phyloP scores from a whole-genome alignment of 1,140 invertebrate species.

The Drosophila nannoptera region DNA sequence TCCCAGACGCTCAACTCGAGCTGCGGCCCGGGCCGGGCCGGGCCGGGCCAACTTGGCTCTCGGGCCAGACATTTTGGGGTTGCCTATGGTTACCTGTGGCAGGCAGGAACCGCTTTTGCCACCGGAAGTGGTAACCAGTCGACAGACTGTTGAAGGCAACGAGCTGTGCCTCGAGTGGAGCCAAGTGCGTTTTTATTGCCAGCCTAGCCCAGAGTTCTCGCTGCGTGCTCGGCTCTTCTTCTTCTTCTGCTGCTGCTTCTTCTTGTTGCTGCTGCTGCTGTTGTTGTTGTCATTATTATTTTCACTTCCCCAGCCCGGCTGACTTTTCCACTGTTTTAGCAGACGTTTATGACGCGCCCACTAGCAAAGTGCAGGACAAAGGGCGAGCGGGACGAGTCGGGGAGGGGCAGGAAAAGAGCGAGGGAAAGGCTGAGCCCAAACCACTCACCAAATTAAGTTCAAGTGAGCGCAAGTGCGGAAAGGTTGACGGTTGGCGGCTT shows the following conservation, averaged over 20 bases:
- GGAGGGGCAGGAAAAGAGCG: neutral
- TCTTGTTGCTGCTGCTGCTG: too few species aligned
- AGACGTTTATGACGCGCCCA: conserved; percentile 37
- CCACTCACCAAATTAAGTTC: conserved; percentile 51
- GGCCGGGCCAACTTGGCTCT: conserved; percentile 2
- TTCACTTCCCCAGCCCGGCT: neutral
- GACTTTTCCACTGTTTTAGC: conserved; percentile 13
- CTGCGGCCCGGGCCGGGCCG: neutral
- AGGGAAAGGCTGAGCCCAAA: conserved; percentile 21
- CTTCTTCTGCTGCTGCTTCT: too few species aligned
- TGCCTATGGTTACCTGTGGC: conserved; percentile 52
- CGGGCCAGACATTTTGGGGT: conserved; percentile 46
- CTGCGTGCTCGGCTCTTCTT: too few species aligned
- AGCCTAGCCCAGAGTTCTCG: conserved; percentile 14
- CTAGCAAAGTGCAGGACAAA: neutral
- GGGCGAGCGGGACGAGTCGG: too few species aligned
- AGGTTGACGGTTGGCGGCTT: conserved; percentile 33
- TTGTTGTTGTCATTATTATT: conserved; percentile 13
- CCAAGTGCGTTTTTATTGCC: conserved; percentile 55
- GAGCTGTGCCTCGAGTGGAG: conserved; percentile 18
- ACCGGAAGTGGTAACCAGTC: conserved; percentile 50
- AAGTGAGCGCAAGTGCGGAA: conserved; percentile 50
- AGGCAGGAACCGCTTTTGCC: conserved; percentile 48
- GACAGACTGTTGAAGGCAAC: conserved; percentile 11
- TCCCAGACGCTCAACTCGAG: conserved; percentile 27